Conservation (phyloP, 2,888 invertebrate species). For the Beris morrisii region DNA sequence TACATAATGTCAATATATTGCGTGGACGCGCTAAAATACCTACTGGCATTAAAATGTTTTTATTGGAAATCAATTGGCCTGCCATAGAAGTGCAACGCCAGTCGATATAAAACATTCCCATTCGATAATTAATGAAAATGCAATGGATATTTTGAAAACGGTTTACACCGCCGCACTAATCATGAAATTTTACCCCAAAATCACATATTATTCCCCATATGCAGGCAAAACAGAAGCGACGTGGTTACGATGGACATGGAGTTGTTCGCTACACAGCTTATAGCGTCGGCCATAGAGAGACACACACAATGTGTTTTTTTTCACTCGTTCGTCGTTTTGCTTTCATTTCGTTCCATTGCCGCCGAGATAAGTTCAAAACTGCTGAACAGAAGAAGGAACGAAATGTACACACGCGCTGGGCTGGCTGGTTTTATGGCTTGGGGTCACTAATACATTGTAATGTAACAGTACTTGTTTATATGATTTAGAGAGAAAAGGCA, state of each 20-base stretch:
- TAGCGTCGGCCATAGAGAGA: constrained; percentile 16
- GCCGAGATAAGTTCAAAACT: constrained; percentile 25
- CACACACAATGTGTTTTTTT: constrained; percentile 19
- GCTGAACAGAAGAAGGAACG: constrained; percentile 28
- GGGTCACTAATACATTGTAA: constrained; percentile 22
- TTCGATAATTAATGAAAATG: background rate
- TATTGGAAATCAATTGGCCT: too few species aligned
- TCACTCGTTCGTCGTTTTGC: constrained; percentile 16
- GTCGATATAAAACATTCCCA: too few species aligned
- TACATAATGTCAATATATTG: too few species aligned
- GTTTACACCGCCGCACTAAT: constrained; percentile 47
- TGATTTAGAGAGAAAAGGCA: too few species aligned
- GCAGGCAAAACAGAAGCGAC: constrained; percentile 26
- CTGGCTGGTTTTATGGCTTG: constrained; percentile 18
- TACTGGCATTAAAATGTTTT: too few species aligned
- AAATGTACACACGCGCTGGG: constrained; percentile 21
- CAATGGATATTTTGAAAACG: constrained; percentile 25
- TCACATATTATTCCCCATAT: constrained; percentile 46
- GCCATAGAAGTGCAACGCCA: too few species aligned
- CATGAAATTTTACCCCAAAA: constrained; percentile 55
- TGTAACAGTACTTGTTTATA: too few species aligned
- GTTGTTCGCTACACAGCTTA: constrained; percentile 6
- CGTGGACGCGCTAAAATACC: too few species aligned
- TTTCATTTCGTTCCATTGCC: constrained; percentile 25
- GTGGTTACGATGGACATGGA: constrained; percentile 24